Base-by-base conservation (phyloP, 2,797 vertebrate genomes). In the Microchirus variegatus region DNA sequence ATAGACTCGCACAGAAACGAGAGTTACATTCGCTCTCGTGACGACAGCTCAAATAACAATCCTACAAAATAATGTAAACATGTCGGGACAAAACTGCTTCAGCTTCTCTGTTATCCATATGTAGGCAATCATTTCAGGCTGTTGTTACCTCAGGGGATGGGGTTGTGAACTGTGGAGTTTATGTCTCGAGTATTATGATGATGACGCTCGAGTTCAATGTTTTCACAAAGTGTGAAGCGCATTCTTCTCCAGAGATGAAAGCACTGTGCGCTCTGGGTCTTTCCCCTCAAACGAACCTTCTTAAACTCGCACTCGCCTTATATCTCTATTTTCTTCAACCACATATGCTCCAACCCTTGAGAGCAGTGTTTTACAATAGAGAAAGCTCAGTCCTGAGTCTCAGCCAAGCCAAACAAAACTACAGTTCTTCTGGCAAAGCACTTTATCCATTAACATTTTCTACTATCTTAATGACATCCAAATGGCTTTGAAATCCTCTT, bases 1-100 rank as follows among this genome's bases (percentile, higher is more conserved):
- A 87, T 48, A 66, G 75, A 76, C 44, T 65, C 70, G 67, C 42
- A 1, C 50, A 62, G 70, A 68, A 56, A 72, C n/a, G n/a, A 73
- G 63, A 63, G 75, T 74, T 53, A 57, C 49, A 87, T 57, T 8
- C 69, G 55, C 40, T 59, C 55, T 77, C 58, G 56, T n/a, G 71
- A 63, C 16, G 2, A 69, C 54, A 37, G 53, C 61, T 68, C 38
- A 78, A 79, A 80, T 76, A 82, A 78, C 74, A 75, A 54, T 44
- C 63, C 1, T n/a, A 19, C 59, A 63, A 58, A 65, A 71, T 60
- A 65, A 71, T 60, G 48, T 38, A 58, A 74, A 75, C 75, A 59
- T 69, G 68, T 43, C 7, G 46, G 46, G 44, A 54, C 9, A 59
- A 14, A 11, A 16, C 12, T 18, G 37, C 3, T 19, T n/a, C 53